These are phyloP conservation scores for Steinernema scapterisci DNA, from an alignment of 2,888 invertebrate genomes.

Conservation along the genomic window DNA sequence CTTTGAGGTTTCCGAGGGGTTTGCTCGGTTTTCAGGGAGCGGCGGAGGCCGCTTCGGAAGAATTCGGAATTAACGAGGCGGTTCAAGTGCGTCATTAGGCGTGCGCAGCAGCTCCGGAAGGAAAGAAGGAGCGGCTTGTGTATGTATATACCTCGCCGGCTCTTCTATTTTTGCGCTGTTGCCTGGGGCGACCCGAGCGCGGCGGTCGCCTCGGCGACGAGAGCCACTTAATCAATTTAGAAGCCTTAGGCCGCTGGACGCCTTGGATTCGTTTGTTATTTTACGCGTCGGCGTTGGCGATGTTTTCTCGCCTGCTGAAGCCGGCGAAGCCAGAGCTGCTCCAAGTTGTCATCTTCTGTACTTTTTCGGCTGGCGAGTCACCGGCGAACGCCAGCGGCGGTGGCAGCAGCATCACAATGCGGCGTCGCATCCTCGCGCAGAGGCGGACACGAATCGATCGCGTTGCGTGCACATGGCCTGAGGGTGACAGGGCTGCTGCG, in stretches of 20 bases:
- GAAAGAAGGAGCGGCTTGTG: not conserved
- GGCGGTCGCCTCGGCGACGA: slow-evolving; percentile 25
- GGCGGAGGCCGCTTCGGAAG: too few species aligned
- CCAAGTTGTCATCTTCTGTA: too few species aligned
- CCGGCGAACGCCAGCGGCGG: too few species aligned
- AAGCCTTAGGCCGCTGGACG: not conserved
- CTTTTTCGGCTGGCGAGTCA: too few species aligned
- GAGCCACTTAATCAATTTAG: slow-evolving; percentile 22
- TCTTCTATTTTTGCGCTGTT: not conserved
- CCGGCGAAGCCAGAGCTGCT: too few species aligned
- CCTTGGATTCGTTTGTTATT: not conserved
- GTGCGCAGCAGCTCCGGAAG: slow-evolving; percentile 9
- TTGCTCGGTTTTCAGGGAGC: not conserved
- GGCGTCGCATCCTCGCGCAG: not conserved
- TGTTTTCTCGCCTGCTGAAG: too few species aligned
- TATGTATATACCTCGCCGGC: not conserved
- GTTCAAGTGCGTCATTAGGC: not conserved
- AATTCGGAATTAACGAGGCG: not conserved
- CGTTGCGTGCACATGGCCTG: not conserved
- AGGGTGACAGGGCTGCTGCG: not conserved
- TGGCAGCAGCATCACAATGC: too few species aligned
- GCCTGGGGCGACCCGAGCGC: slow-evolving; percentile 12
- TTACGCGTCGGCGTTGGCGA: not conserved
- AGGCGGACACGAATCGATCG: not conserved
- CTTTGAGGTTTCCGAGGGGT: not conserved